A percentile compares a stretch with the other conserved stretches of the same genome.
Conservation (phyloP, 2,113 vertebrate species). For the Paracanthobrama guichenoti region DNA sequence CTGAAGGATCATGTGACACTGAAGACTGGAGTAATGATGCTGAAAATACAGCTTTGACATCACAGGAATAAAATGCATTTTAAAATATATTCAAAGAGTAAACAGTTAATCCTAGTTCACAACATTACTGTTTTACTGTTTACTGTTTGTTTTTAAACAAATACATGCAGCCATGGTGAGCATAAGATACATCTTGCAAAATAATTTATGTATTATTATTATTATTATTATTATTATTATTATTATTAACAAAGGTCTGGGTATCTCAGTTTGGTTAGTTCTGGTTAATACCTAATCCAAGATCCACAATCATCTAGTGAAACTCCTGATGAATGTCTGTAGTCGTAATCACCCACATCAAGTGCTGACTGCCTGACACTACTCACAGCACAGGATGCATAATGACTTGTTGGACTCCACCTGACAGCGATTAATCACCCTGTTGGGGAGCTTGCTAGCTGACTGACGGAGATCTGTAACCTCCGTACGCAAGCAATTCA, state of each 20-base stretch:
- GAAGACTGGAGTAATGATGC: too few species aligned
- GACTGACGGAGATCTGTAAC: constrained; percentile 67
- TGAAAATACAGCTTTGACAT: neutral
- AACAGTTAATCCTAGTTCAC: neutral
- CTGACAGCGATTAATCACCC: constrained; percentile 80
- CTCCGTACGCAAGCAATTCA: constrained; percentile 73
- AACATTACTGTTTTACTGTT: neutral
- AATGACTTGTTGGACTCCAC: constrained; percentile 71
- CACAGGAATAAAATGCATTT: neutral
- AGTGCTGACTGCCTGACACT: constrained; percentile 47
- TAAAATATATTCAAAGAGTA: neutral
- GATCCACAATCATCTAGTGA: neutral
- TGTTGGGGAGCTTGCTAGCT: constrained; percentile 63
- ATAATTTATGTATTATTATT: neutral
- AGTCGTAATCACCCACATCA: constrained; percentile 30
- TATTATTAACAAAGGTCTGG: neutral
- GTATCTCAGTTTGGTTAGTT: neutral
- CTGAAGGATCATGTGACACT: neutral
- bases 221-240: neutral
- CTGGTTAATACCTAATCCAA: neutral
- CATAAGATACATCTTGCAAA: neutral
- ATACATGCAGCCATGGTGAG: neutral
- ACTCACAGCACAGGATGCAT: constrained; percentile 55
- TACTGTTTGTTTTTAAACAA: neutral
- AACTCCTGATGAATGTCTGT: constrained; percentile 1